Evolutionary conservation across 2,888 invertebrate genomes (phyloP).

Genomic region (Drosophila conformis): DNA sequence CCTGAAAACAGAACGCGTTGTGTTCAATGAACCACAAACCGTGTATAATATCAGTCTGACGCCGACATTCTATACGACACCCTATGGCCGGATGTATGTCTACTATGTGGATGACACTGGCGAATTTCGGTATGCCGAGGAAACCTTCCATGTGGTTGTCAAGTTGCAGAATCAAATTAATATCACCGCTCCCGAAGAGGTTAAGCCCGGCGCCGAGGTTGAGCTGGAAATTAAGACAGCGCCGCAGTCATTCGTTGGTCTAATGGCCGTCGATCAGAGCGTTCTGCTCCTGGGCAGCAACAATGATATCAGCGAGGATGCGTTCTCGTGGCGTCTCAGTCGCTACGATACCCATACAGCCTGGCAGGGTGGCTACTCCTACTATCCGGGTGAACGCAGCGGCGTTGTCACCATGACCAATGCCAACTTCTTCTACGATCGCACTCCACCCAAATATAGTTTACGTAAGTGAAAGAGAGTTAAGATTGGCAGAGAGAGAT

Average conservation of each 20-base stretch:
- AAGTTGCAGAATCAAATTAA: constrained; percentile 88
- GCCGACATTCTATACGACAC: constrained; percentile 91
- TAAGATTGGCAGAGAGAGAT: constrained; percentile 13
- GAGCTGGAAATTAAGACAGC: constrained; percentile 92
- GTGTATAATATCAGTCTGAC: constrained; percentile 88
- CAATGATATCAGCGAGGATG: constrained; percentile 85
- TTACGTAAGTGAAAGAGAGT: constrained; percentile 39
- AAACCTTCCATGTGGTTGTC: constrained; percentile 92
- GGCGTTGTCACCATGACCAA: constrained; percentile 84
- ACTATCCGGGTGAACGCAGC: constrained; percentile 78
- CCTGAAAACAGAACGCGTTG: constrained; percentile 90
- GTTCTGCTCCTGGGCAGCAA: constrained; percentile 90
- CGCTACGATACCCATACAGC: constrained; percentile 87
- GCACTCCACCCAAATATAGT: constrained; percentile 63
- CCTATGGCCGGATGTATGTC: constrained; percentile 92
- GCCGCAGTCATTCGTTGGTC: constrained; percentile 93
- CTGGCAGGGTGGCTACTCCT: constrained; percentile 81
- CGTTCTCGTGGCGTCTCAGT: constrained; percentile 88
- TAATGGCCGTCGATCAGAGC: constrained; percentile 95
- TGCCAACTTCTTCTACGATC: constrained; percentile 81
- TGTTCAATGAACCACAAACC: constrained; percentile 84
- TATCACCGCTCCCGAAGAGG: constrained; percentile 88
- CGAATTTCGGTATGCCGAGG: constrained; percentile 93
- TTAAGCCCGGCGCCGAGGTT: constrained; percentile 91
- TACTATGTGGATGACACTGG: constrained; percentile 91